Base-by-base conservation (phyloP, 1,140 invertebrate genomes). In the Drosophila kikkawai region DNA sequence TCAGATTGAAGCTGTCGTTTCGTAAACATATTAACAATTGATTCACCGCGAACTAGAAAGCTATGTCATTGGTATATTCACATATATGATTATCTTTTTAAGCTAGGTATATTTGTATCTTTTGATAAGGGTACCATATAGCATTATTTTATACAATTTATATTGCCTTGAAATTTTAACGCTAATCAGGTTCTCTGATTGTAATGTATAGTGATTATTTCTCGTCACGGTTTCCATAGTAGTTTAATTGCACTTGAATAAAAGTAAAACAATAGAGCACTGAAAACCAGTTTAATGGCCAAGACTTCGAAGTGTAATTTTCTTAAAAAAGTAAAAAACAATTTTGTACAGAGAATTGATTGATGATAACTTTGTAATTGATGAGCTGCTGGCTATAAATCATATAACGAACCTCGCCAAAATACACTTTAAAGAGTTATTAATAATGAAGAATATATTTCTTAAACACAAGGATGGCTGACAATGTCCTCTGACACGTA, bases 11-110 rank as follows among this genome's bases (percentile, higher is more conserved):
- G 26, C 15, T 57, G 55, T 57, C 34, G 57, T 36, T 63, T 48
- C 22, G 47, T 42, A 51, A 64, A 64, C 63, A 71, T 44, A 39
- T 42, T 50, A 60, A 50, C 22, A 48, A 19, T 61, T 77, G 61
- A 76, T 76, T 76, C 73, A 76, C 11, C 11, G 9, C 15, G n/a
- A 19, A 63, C 47, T 9, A 22, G 8, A 36, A 19, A 56, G 22
- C 51, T 41, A 44, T 26, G 22, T 15, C 29, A 34, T 65, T 17
- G 37, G 53, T 3, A 65, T 61, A 17, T 22, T 6, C 19, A n/a
- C 36, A 37, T 39, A n/a, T 57, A 26, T n/a, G 7, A 34, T 4
- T 19, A 9, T 15, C 6, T 34, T 22, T 55, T 15, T 7, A 32
- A 22, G 1, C 7, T 22, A 7, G 15, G 12, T 11, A 29, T 34